Percentiles rank a stretch among this genome's conserved stretches.
These are phyloP conservation scores for Diaphora mendica DNA, from an alignment of 2,888 invertebrate species.

Conservation along the genomic window DNA sequence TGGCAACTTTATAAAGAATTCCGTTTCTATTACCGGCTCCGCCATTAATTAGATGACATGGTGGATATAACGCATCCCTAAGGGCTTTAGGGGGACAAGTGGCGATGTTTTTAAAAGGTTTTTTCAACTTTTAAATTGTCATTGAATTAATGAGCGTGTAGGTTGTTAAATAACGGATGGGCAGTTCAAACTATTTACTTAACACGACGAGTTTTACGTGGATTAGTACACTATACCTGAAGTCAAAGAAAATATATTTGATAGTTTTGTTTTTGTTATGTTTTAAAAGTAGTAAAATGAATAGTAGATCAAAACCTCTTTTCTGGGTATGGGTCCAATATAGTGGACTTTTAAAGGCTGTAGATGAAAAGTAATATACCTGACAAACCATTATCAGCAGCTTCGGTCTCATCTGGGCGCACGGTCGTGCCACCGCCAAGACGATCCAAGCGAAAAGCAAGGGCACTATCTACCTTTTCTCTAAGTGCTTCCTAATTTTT, in stretches of 20 bases:
- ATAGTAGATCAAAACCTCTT: too few species aligned
- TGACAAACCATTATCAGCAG: background rate
- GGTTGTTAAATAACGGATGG: constrained; percentile 15
- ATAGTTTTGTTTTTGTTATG: background rate
- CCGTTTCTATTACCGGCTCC: constrained; percentile 1
- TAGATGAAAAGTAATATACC: background rate
- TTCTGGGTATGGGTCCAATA: too few species aligned
- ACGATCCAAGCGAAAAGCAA: too few species aligned
- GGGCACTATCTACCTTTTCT: too few species aligned
- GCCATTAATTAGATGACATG: constrained; percentile 37
- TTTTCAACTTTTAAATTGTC: constrained; percentile 24
- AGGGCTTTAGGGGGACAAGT: constrained; percentile 30
- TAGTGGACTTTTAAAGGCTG: too few species aligned
- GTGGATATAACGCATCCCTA: constrained; percentile 35
- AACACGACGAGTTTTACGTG: constrained; percentile 5
- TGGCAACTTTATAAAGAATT: constrained; percentile 39
- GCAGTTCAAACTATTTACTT: constrained; percentile 14
- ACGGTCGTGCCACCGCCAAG: too few species aligned
- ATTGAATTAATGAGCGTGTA: constrained; percentile 28
- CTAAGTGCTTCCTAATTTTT: too few species aligned
- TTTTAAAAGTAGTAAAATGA: background rate
- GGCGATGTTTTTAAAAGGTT: constrained; percentile 31
- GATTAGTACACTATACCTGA: constrained; percentile 13
- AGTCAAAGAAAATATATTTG: constrained; percentile 6
- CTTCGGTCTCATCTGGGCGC: background rate